Base-by-base conservation (phyloP, 1,140 invertebrate genomes). In the Megathymus violae region DNA sequence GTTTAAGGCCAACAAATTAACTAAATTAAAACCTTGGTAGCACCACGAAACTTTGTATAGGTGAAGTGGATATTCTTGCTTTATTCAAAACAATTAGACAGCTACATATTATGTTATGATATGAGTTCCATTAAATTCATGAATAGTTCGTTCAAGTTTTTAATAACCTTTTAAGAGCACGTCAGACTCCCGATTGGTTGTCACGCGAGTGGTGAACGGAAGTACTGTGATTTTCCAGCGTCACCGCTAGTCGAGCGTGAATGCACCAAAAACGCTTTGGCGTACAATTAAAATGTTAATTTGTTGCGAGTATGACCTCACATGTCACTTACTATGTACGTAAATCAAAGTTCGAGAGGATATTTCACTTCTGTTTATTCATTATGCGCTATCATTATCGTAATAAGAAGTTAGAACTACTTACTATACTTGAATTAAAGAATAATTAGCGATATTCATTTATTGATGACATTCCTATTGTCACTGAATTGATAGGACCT, bases 231-330 rank as follows among this genome's bases (percentile, higher is more conserved):
- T 85, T 85, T 86, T 85, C 82, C 80, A 76, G 65, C 46, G 62
- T 60, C 46, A 72, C 62, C 64, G 60, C 43, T 56, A 56, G 61
- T 47, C 36, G 36, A 51, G 44, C 78, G 69, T 74, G 69, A 74
- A 62, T 64, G 62, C 50, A 62, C 75, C 75, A 67, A 78, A 71
- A 82, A 71, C 71, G 67, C 61, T 72, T 48, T 80, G 78, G 67
- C 78, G 67, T 73, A 66, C 82, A 85, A 88, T 88, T 88, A 86
- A 88, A 84, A 88, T 88, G 85, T 79, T 78, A 88, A 88, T 88
- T 71, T 69, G 48, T 71, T 66, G 64, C 31, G 69, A 11, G n/a
- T n/a, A 36, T 36, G 34, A 46, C 52, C 58, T 68, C 17, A 51
- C 17, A 54, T 56, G 62, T 68, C 62, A 38, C 13, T 25, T 46